phyloP scores from a whole-genome alignment of 2,113 vertebrate genomes.

The Hippocampus abdominalis region DNA sequence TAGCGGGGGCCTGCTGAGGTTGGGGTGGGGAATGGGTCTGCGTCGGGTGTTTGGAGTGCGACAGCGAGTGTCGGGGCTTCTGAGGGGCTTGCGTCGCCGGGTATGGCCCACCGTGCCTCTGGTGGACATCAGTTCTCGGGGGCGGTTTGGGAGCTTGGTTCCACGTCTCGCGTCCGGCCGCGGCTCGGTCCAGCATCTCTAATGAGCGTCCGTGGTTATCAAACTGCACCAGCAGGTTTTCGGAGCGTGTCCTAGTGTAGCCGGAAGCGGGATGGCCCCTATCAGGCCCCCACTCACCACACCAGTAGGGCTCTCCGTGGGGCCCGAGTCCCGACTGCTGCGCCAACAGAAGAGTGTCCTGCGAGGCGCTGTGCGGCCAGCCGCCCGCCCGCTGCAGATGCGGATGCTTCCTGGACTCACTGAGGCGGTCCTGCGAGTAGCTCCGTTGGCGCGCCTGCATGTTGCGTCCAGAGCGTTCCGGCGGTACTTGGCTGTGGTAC shows the following conservation, averaged over 20 bases:
- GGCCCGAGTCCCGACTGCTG: constrained; percentile 65
- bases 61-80: constrained; percentile 39
- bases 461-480: constrained; percentile 73
- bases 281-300: constrained; percentile 47
- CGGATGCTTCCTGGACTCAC: constrained; percentile 61
- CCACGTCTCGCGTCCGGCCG: constrained; percentile 71
- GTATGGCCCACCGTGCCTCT: constrained; percentile 50
- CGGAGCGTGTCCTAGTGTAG: constrained; percentile 77
- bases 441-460: constrained; percentile 85
- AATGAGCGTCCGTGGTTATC: constrained; percentile 77
- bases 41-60: constrained; percentile 51
- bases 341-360: constrained; percentile 84
- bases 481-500: constrained; percentile 83
- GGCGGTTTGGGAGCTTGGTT: constrained; percentile 50
- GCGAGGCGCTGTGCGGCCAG: constrained; percentile 90
- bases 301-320: constrained; percentile 62
- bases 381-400: constrained; percentile 60
- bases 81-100: constrained; percentile 29
- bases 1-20: constrained; percentile 51
- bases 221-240: constrained; percentile 78
- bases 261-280: constrained; percentile 30
- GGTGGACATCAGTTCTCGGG: constrained; percentile 59
- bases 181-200: constrained; percentile 78
- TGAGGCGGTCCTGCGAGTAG: constrained; percentile 88
- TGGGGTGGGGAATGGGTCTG: constrained; percentile 39